phyloP scores from a whole-genome alignment of 2,113 vertebrate species.

The Sorex araneus region DNA sequence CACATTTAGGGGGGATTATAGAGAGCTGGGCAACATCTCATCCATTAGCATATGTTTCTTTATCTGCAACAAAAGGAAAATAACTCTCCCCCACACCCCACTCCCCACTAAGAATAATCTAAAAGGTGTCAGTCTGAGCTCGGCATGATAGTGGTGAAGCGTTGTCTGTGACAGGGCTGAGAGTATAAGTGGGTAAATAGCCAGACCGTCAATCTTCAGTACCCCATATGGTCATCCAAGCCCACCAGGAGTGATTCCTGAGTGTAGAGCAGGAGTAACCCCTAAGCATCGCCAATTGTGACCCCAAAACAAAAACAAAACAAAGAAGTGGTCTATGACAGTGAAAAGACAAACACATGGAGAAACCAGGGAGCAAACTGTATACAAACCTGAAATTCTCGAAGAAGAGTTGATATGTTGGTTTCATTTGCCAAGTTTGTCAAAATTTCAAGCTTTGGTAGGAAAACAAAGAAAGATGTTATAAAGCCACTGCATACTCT shows the following conservation, averaged over 20 bases:
- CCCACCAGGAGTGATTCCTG: no score
- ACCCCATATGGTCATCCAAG: no score
- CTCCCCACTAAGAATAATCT: no score
- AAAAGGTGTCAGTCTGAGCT: no score
- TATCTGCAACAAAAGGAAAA: conserved; percentile 7
- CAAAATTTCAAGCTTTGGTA: conserved; percentile 95
- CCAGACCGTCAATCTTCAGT: no score
- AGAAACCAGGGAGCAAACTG: background rate
- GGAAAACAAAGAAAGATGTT: conserved; percentile 45
- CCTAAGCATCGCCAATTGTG: no score
- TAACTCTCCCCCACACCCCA: no score
- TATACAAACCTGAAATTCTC: conserved; percentile 96
- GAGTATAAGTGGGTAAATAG: no score
- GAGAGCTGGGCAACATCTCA: background rate
- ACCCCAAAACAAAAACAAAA: no score
- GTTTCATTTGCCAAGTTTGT: conserved; percentile 98
- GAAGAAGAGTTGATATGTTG: conserved; percentile 97
- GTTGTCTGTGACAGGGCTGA: no score
- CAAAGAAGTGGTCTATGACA: background rate
- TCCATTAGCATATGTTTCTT: background rate
- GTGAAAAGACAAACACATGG: background rate
- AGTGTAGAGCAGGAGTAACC: no score
- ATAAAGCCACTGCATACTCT: background rate
- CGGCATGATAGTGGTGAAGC: background rate
- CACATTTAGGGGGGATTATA: background rate